Conservation (phyloP, 2,797 vertebrate species). For the Momotus momota region DNA sequence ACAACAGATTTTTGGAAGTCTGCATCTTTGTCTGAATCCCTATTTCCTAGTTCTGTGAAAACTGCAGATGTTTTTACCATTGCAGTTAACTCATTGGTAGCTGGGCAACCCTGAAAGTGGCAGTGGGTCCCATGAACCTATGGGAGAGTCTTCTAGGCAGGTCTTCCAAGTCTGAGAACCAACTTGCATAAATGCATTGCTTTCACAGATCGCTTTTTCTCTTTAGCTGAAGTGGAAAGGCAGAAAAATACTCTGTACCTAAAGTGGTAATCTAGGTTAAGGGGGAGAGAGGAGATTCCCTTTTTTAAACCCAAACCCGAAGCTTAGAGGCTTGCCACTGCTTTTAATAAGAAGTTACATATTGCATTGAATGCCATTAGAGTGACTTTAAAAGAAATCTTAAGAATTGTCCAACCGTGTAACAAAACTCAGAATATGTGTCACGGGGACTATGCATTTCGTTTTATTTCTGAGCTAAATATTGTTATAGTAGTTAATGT, state of each 20-base stretch:
- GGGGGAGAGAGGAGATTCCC: not conserved
- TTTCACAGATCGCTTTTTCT: not conserved
- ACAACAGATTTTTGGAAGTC: not conserved
- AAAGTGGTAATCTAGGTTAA: not conserved
- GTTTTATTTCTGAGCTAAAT: not conserved
- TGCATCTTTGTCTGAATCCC: not conserved
- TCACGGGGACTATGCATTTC: not conserved
- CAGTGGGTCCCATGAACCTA: not conserved
- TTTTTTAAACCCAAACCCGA: not conserved
- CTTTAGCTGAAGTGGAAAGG: not conserved
- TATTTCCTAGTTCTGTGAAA: not conserved
- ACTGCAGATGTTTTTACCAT: fast-evolving
- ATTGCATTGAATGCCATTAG: not conserved
- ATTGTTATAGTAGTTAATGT: not conserved
- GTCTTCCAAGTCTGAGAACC: not conserved
- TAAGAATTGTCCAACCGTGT: not conserved
- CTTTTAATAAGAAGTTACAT: not conserved
- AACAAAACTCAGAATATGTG: not conserved
- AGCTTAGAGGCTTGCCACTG: not conserved
- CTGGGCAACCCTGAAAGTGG: not conserved
- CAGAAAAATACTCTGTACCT: not conserved
- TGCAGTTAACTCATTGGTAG: not conserved
- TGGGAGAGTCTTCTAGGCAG: not conserved
- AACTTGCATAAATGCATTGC: not conserved
- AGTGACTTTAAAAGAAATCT: not conserved